Evolutionary conservation across 2,113 vertebrate species (phyloP), one percentile per base, ranked within the genome.

Genomic region (Dunckerocampus dactyliophorus): DNA sequence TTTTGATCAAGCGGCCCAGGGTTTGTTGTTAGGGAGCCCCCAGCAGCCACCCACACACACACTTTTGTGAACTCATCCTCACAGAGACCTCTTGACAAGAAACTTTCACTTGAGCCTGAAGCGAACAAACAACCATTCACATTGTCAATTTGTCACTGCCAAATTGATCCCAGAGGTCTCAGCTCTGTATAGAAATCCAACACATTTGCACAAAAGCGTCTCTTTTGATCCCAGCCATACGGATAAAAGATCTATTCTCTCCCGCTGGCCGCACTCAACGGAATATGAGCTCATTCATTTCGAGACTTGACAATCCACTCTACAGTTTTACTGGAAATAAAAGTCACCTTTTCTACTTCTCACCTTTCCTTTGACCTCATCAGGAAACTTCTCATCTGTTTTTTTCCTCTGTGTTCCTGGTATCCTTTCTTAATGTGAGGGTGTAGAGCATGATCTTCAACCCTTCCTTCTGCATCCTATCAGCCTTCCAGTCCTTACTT

Each of bases 231-330:
- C 13, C 42, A 51, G 31, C 74, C 72, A 70, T 76, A 71, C 73
- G 71, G 76, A 67, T 39, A 62, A 71, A 81, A 69, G 53, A 74
- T 77, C 24, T 13, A 34, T 69, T 63, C 65, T 64, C n/a, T 17
- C 39, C 12, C 39, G 14, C 39, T 43, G 39, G 39, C 50, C 8
- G 43, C 63, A 58, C 78, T 77, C 72, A 9, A 13, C 45, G 62
- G 65, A 71, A 55, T 62, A 39, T 82, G 77, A 85, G 63, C 72
- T 79, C 77, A 85, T 45, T 76, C 24, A 8, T 61, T 76, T 53
- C 48, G 74, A 73, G 74, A 75, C 28, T 57, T 67, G 49, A 54
- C 72, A 68, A 54, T 76, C 62, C 67, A 51, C 69, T 47, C 28
- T 28, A 5, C 57, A 50, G 55, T 69, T 76, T 76, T 72, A 50